Evolutionary conservation across 2,888 invertebrate species (phyloP), one percentile per base, ranked within the genome.

Genomic region (Drosophila prostipennis): DNA sequence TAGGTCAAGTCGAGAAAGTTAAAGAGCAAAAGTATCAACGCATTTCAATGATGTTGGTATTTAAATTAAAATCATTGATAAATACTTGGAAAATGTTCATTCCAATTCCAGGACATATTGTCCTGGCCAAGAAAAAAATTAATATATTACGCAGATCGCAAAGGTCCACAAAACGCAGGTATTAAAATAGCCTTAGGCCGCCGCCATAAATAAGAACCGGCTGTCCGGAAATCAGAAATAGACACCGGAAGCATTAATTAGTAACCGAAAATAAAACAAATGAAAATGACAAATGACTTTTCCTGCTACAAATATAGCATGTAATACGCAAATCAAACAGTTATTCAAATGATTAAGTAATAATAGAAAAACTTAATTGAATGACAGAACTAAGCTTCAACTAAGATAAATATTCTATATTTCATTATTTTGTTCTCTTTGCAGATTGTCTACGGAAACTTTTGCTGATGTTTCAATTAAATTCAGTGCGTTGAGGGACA

Each of bases 401-500:
- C 40, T 11, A 34, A 26, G 23, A 48, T 48, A 63, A 64, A 64
- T 64, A 63, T 48, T 48, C 26, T 48, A 64, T 52, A 36, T 43
- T 14, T 19, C 14, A 23, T 19, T 23, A n/a, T 51, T 45, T 39
- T 39, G n/a, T 34, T 29, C 2, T 32, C 23, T 40, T 69, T 48
- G n/a, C 48, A 69, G 70, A 36, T 29, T 2, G 34, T 46, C 26
- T 23, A 14, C 19, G 39, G 32, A 39, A 40, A 61, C 32, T 64
- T 72, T 57, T 72, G 80, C 76, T 69, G 80, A 80, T 85, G 70
- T 67, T 86, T 87, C 74, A 82, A 77, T 72, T 83, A 80, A 80
- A 78, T 75, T 73, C 39, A 16, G 60, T 58, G 64, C 67, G 45
- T 39, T 48, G 4, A 26, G 19, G 13, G 23, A 63, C 42, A 45